Evolutionary conservation across 64 coral and sea anemone species (phyloP).

Genomic region (Trachythela sp.): DNA sequence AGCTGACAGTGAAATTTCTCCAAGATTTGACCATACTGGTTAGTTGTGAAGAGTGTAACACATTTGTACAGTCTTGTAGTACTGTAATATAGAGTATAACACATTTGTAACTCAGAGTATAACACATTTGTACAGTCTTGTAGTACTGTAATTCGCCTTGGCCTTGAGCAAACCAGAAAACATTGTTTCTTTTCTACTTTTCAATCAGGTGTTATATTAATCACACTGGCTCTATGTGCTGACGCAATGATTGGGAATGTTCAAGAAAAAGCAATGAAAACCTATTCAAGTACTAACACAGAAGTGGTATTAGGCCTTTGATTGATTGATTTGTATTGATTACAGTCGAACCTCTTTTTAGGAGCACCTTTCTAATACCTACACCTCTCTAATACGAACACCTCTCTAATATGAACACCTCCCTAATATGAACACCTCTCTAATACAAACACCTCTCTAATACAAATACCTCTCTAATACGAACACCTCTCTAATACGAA

Average conservation of each 20-base stretch:
- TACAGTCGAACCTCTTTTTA: neutral
- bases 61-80: neutral
- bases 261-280: slow-evolving; percentile 92
- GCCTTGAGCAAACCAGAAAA: too few species aligned
- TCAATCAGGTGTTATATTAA: slow-evolving; percentile 70
- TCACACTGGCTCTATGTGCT: slow-evolving; percentile 81
- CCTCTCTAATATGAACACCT: too few species aligned
- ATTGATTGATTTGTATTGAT: neutral
- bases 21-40: slow-evolving; percentile 87
- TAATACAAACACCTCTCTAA: too few species aligned
- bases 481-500: too few species aligned
- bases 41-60: neutral
- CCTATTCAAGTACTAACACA: slow-evolving; percentile 70
- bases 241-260: slow-evolving; percentile 98
- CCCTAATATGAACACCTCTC: too few species aligned
- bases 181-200: neutral
- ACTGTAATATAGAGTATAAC: too few species aligned
- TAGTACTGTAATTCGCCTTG: too few species aligned
- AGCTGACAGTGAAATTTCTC: slow-evolving; percentile 90
- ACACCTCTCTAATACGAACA: too few species aligned
- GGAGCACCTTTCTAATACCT: too few species aligned
- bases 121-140: neutral
- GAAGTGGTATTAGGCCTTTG: slow-evolving; percentile 66
- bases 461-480: too few species aligned
- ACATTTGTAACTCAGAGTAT: too few species aligned